A percentile compares a stretch with the other conserved stretches of the same genome.
Conservation (phyloP, 2,797 vertebrate species). For the Lateolabrax maculatus region DNA sequence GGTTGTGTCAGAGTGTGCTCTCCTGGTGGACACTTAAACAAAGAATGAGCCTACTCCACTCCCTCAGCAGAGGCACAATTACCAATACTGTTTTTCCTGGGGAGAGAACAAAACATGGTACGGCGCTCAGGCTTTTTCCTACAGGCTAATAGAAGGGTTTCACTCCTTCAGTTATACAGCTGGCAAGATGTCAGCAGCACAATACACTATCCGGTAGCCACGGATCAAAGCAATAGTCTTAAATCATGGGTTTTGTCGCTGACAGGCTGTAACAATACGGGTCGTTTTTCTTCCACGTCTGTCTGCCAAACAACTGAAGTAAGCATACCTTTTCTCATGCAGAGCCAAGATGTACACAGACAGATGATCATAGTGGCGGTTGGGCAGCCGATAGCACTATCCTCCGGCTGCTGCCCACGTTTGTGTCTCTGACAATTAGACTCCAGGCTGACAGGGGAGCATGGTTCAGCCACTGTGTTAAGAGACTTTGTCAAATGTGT, state of each 20-base stretch:
- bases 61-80: slow-evolving; percentile 83
- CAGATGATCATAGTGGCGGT: slow-evolving; percentile 79
- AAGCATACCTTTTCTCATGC: slow-evolving; percentile 67
- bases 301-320: slow-evolving; percentile 70
- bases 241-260: slow-evolving; percentile 75
- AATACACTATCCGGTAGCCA: slow-evolving; percentile 68
- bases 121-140: slow-evolving; percentile 63
- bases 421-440: slow-evolving; percentile 85
- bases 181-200: slow-evolving; percentile 74
- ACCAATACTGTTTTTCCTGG: slow-evolving; percentile 79
- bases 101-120: slow-evolving; percentile 77
- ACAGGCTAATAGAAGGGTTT: slow-evolving; percentile 79
- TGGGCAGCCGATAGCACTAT: slow-evolving; percentile 75
- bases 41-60: slow-evolving; percentile 77
- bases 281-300: slow-evolving; percentile 61
- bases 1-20: slow-evolving; percentile 81
- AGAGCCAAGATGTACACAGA: slow-evolving; percentile 72
- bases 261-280: slow-evolving; percentile 78
- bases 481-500: slow-evolving; percentile 86
- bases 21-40: slow-evolving; percentile 86
- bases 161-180: slow-evolving; percentile 67
- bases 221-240: slow-evolving; percentile 74
- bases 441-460: slow-evolving; percentile 80
- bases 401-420: slow-evolving; percentile 75
- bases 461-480: slow-evolving; percentile 77